A percentile compares a stretch with the other conserved stretches of the same genome.
These are phyloP conservation scores for Scotopteryx bipunctaria DNA, from an alignment of 2,888 invertebrate species.

Conservation along the genomic window DNA sequence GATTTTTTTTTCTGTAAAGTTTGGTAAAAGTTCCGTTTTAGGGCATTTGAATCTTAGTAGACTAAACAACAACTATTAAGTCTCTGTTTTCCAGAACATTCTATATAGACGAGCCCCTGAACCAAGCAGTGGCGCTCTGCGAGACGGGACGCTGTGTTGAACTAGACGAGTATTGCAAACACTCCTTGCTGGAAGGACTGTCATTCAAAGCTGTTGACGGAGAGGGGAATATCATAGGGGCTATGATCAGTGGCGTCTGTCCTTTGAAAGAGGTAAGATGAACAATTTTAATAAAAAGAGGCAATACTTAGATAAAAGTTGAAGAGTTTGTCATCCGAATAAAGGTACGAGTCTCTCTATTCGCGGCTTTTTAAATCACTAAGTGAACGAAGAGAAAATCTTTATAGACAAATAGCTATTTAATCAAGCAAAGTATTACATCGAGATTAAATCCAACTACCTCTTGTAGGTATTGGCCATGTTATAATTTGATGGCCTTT, in stretches of 20 bases:
- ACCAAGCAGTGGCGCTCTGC: conserved; percentile 78
- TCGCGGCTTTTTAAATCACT: too few relatives aligned
- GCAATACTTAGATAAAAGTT: not conserved
- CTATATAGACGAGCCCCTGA: conserved; percentile 85
- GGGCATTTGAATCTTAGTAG: too few relatives aligned
- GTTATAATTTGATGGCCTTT: too few relatives aligned
- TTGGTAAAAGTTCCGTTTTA: too few relatives aligned
- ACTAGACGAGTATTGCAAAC: conserved; percentile 84
- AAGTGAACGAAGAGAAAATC: too few relatives aligned
- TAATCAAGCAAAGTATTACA: too few relatives aligned
- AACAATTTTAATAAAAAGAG: not conserved
- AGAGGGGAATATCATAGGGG: conserved; percentile 83
- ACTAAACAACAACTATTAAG: too few relatives aligned
- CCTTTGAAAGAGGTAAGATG: conserved; percentile 60
- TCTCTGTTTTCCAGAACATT: conserved; percentile 72
- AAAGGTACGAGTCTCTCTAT: not conserved
- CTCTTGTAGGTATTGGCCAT: too few relatives aligned
- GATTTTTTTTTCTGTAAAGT: too few relatives aligned
- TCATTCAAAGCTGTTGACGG: conserved; percentile 85
- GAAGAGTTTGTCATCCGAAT: not conserved
- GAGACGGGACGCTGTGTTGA: conserved; percentile 75
- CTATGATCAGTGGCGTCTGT: conserved; percentile 76
- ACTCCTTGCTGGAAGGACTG: conserved; percentile 82
- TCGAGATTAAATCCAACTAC: too few relatives aligned
- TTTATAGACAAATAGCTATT: too few relatives aligned